These are phyloP conservation scores for Danio choprae DNA, from an alignment of 2,797 vertebrate species.

Conservation along the genomic window DNA sequence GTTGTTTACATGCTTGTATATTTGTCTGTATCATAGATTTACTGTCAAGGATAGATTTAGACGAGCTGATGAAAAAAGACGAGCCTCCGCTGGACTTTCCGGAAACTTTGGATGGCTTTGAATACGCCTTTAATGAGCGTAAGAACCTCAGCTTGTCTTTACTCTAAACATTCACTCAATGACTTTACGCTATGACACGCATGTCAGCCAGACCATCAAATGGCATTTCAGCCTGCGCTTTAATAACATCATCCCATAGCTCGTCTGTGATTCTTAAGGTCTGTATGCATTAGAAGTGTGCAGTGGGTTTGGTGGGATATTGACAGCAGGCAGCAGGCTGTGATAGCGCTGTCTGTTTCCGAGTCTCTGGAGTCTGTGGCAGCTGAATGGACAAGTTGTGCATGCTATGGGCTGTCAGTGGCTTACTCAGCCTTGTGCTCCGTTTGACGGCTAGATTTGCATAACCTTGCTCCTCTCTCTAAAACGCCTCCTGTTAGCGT, in stretches of 20 bases:
- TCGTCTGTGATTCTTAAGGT: conserved; percentile 5
- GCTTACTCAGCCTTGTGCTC: conserved; percentile 85
- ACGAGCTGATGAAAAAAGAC: conserved; percentile 99
- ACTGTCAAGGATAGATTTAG: conserved; percentile 95
- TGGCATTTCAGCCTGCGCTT: neutral
- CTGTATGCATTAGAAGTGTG: conserved; percentile 29
- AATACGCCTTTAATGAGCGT: conserved; percentile 97
- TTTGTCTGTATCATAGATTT: conserved; percentile 80
- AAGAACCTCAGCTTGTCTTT: conserved; percentile 69
- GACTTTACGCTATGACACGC: neutral
- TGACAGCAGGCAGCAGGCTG: conserved; percentile 59
- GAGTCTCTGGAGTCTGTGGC: conserved; percentile 69
- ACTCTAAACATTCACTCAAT: neutral
- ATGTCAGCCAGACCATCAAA: neutral
- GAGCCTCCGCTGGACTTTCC: conserved; percentile 95
- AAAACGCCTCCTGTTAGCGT: conserved; percentile 73
- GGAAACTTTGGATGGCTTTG: conserved; percentile 94
- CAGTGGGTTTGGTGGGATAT: conserved; percentile 53
- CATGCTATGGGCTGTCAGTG: conserved; percentile 85
- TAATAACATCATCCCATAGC: conserved; percentile 12
- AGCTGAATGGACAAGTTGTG: conserved; percentile 81
- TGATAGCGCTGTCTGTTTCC: conserved; percentile 75
- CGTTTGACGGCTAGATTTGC: conserved; percentile 83
- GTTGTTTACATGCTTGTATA: neutral
- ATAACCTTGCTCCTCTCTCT: conserved; percentile 81